Evolutionary conservation across 2,888 invertebrate species (phyloP), one percentile per base, ranked within the genome.

Genomic region (Dastarcus helophoroides): DNA sequence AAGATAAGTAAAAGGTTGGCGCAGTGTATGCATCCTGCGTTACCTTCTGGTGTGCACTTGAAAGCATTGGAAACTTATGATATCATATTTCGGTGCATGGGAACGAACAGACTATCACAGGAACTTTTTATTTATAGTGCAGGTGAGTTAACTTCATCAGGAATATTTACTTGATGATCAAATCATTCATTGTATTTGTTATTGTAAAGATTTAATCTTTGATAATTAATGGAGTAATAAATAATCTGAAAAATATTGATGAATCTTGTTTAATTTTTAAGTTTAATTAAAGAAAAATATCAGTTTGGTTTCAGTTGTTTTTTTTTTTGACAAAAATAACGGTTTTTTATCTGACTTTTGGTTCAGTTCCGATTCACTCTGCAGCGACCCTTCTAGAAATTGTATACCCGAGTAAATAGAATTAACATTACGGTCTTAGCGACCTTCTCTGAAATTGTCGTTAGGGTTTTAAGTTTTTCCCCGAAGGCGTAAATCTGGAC

Each of bases 61-160:
- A 90, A 89, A 62, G 88, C 89, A 12, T 63, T 91, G 42, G 90
- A 91, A 64, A 86, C 88, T 0, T 91, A 90, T 60, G 84, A 85
- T 53, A 79, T 85, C 42, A 85, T 91, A 54, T 90, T 91, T 64
- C 80, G 80, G 54, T 82, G 81, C 49, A 84, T 90, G 63, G 88
- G 88, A 36, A 78, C 83, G 27, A 77, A 78, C 53, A 68, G 79
- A 37, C 65, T 88, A 34, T 79, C 83, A 31, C 77, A 80, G 47
- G 86, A 88, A 52, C 64, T 86, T 32, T 86, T 86, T 55, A 84
- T 85, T 45, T 88, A 85, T 54, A 79, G 79, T 63, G 77, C 74
- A 51, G 73, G 73, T 73, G 56, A 49, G 52, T 8, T 8, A 7
- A 19, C 6, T 19, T 19, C 6, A 7, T 7, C 7, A 10, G 9